Conservation (phyloP, 2,888 invertebrate genomes). For the Nymphalis c-album region DNA sequence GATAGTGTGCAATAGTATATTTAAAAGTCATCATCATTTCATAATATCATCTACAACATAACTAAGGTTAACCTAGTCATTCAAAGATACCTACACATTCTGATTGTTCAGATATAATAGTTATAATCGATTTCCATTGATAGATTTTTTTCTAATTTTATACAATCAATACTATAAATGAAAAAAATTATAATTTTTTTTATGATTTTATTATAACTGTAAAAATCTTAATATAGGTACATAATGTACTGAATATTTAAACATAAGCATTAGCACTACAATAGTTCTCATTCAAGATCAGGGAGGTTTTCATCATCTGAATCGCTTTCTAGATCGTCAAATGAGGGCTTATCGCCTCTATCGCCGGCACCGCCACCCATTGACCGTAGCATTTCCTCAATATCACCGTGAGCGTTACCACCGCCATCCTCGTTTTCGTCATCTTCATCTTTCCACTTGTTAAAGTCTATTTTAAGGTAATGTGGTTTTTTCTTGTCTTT, state of each 20-base stretch:
- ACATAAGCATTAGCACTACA: constrained; percentile 54
- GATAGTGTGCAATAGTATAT: not conserved
- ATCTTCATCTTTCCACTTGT: constrained; percentile 98
- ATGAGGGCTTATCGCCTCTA: constrained; percentile 84
- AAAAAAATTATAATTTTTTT: constrained; percentile 32
- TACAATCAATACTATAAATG: constrained; percentile 3
- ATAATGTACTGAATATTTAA: constrained; percentile 69
- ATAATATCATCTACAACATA: not conserved
- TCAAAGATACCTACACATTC: not conserved
- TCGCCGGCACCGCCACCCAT: constrained; percentile 83
- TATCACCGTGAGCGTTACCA: constrained; percentile 74
- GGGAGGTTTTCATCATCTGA: constrained; percentile 91
- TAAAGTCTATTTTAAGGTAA: constrained; percentile 98
- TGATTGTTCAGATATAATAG: not conserved
- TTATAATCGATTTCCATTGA: not conserved
- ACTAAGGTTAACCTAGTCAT: not conserved
- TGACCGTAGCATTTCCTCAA: constrained; percentile 87
- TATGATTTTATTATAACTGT: constrained; percentile 76
- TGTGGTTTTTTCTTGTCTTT: constrained; percentile 94
- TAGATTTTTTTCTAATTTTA: not conserved
- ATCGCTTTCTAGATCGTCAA: constrained; percentile 89
- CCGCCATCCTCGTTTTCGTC: constrained; percentile 91
- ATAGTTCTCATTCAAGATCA: constrained; percentile 83
- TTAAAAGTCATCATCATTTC: not conserved
- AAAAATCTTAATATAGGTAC: constrained; percentile 71